Evolutionary conservation across 1,140 invertebrate species (phyloP), one percentile per base, ranked within the genome.

Genomic region (Drosophila setifemur): DNA sequence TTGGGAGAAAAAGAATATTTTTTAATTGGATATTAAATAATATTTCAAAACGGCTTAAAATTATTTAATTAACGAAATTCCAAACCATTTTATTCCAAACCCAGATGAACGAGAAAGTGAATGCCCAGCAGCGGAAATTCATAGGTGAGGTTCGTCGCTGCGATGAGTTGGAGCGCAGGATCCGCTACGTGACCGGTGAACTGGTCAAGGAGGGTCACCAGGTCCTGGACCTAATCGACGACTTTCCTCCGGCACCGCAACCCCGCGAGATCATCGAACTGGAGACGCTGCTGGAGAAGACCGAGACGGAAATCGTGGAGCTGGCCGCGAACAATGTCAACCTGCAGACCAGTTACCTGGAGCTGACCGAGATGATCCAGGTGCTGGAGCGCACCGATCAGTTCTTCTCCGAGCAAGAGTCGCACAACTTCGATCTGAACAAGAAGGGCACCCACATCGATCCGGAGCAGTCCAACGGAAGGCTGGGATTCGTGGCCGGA

Each of bases 321-420:
- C 92, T 99, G 21, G 98, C 97, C 69, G 95, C 96, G 70, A 99
- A 98, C 90, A 96, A 97, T 14, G 95, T 98, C 44, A 97, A 96
- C 75, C 90, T 99, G 75, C 98, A 98, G 91, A 96, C 96, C 67
- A 99, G 98, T 90, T 98, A 93, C 89, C 91, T 98, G 44, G 98
- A 99, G 90, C 91, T 99, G 39, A 97, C 95, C 0, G 98, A 99
- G 91, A 91, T 99, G 67, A 95, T 94, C 68, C 96, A 98, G 88
- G 97, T 99, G 26, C 92, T 99, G 43, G 95, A 96, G 83, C 98
- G 98, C 90, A 98, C 98, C 0, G 97, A 98, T 29, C 53, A 61
- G 44, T 89, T 89, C 73, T 89, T 89, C 29, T 78, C 76, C 0
- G 57, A 88, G 3, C 85, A 90, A 61, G 88, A 88, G 29, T 72